Conservation (phyloP, 2,888 invertebrate genomes). For the Neoaliturus tenellus region DNA sequence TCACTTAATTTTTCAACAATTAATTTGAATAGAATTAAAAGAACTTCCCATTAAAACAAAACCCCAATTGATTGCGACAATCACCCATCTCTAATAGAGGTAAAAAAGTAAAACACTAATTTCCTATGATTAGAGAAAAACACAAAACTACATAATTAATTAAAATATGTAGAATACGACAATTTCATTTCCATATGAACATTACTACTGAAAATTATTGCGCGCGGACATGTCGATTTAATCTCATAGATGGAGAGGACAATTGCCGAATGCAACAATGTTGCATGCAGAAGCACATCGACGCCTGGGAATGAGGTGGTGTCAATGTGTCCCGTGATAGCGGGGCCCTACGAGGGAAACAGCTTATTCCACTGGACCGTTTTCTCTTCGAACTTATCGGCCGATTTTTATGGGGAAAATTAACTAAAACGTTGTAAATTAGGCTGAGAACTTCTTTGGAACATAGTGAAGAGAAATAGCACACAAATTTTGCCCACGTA, state of each 20-base stretch:
- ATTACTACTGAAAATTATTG: not conserved
- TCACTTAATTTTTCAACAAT: too few species aligned
- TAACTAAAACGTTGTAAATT: not conserved
- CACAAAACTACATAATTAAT: too few species aligned
- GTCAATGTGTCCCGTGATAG: not conserved
- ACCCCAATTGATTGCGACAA: too few species aligned
- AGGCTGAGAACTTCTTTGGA: not conserved
- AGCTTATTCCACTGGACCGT: not conserved
- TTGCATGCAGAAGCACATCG: slow-evolving; percentile 44
- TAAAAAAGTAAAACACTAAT: too few species aligned
- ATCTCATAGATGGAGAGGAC: not conserved
- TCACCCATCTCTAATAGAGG: too few species aligned
- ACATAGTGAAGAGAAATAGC: not conserved
- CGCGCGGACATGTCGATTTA: not conserved
- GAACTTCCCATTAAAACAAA: too few species aligned
- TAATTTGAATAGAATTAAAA: too few species aligned
- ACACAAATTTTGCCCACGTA: not conserved
- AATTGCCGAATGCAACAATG: slow-evolving; percentile 32
- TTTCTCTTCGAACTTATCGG: not conserved
- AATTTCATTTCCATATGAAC: too few species aligned
- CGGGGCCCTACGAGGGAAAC: slow-evolving; percentile 26
- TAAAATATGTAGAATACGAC: too few species aligned
- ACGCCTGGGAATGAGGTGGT: slow-evolving; percentile 18
- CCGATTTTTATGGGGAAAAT: not conserved
- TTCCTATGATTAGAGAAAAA: too few species aligned